phyloP scores from a whole-genome alignment of 2,113 vertebrate genomes.

The Spilogale gracilis region DNA sequence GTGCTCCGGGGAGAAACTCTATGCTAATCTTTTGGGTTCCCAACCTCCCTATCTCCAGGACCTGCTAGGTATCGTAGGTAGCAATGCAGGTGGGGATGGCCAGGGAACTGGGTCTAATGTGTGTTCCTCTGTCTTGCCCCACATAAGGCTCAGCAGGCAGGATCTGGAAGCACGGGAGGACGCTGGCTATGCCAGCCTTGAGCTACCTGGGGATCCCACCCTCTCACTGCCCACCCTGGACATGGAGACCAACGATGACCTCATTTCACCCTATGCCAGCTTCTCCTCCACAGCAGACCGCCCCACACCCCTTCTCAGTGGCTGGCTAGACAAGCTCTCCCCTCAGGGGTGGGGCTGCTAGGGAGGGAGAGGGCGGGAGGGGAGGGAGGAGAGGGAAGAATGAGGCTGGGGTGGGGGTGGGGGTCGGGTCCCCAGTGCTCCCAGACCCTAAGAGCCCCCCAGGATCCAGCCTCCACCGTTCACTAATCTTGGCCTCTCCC shows the following conservation, averaged over 20 bases:
- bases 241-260: slow-evolving; percentile 91
- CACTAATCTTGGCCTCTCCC: slow-evolving; percentile 50
- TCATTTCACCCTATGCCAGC: slow-evolving; percentile 98
- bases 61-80: neutral
- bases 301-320: slow-evolving; percentile 90
- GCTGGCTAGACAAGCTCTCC: slow-evolving; percentile 99
- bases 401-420: neutral
- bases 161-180: slow-evolving; percentile 84
- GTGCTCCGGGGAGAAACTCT: neutral
- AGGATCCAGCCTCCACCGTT: neutral
- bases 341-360: slow-evolving; percentile 93
- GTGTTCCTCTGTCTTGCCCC: slow-evolving; percentile 11
- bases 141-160: slow-evolving; percentile 66
- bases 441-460: neutral
- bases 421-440: neutral
- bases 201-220: slow-evolving; percentile 83
- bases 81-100: neutral
- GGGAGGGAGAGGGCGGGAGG: neutral
- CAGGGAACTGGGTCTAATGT: slow-evolving; percentile 4
- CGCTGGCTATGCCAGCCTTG: slow-evolving; percentile 93
- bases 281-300: slow-evolving; percentile 92
- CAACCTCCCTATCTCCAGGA: neutral
- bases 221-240: slow-evolving; percentile 86
- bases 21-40: neutral
- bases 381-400: neutral